phyloP scores from a whole-genome alignment of 1,140 invertebrate species.

The Orchesella cincta region DNA sequence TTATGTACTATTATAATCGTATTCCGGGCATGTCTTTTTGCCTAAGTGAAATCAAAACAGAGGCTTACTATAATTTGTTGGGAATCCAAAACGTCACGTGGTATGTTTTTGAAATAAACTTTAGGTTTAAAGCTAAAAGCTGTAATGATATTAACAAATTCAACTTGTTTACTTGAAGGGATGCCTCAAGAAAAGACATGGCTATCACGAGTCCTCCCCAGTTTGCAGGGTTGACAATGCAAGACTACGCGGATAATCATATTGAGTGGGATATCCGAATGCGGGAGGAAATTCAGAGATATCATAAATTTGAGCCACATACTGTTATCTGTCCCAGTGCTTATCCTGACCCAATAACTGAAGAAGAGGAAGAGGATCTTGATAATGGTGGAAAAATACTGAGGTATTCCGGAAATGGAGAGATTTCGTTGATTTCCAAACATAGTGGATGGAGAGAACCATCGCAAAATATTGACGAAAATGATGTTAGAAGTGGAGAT shows the following conservation, averaged over 20 bases:
- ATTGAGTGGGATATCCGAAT: neutral
- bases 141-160: too few relatives aligned
- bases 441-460: too few relatives aligned
- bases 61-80: neutral
- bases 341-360: neutral
- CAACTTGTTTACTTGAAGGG: too few relatives aligned
- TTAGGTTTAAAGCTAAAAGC: too few relatives aligned
- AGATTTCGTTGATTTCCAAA: too few relatives aligned
- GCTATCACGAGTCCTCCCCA: neutral
- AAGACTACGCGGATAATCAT: neutral
- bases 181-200: neutral
- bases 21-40: neutral
- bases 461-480: too few relatives aligned
- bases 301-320: neutral
- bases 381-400: too few relatives aligned
- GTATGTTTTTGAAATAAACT: conserved; percentile 1
- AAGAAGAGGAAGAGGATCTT: too few relatives aligned
- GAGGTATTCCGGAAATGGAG: too few relatives aligned
- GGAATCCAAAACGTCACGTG: conserved; percentile 4
- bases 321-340: neutral
- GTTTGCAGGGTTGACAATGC: neutral
- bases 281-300: neutral
- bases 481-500: too few relatives aligned
- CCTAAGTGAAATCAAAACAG: conserved; percentile 2
- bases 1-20: neutral